These are phyloP conservation scores for Larimichthys polyactis DNA, from an alignment of 2,113 vertebrate species.

Conservation along the genomic window DNA sequence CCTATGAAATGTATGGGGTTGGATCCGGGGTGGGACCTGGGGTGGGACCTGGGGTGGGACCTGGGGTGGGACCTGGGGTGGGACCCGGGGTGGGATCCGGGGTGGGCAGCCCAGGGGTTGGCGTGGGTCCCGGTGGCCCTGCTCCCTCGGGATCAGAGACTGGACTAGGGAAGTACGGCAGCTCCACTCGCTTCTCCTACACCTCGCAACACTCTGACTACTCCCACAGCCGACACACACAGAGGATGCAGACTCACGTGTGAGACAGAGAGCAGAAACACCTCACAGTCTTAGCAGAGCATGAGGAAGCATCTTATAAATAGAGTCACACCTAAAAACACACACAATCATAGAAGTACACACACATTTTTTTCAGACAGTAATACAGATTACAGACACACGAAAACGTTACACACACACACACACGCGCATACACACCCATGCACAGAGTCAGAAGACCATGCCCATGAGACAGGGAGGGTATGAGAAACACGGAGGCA, in stretches of 20 bases:
- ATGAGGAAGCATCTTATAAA: conserved; percentile 71
- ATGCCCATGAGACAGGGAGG: conserved; percentile 67
- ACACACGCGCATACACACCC: conserved; percentile 29
- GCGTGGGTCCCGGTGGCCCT: conserved; percentile 71
- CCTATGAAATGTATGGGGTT: conserved; percentile 86
- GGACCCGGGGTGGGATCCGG: not conserved
- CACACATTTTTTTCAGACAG: conserved; percentile 64
- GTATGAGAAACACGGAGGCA: conserved; percentile 42
- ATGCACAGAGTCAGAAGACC: conserved; percentile 65
- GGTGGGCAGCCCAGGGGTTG: conserved; percentile 47
- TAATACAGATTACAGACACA: conserved; percentile 28
- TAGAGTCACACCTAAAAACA: conserved; percentile 66
- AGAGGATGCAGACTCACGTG: conserved; percentile 98
- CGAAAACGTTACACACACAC: conserved; percentile 40
- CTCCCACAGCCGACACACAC: conserved; percentile 93
- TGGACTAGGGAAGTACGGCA: conserved; percentile 90
- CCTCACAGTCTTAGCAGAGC: conserved; percentile 62
- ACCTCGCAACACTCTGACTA: conserved; percentile 97
- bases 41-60: conserved; percentile 6
- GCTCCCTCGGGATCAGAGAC: conserved; percentile 78
- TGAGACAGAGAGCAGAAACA: conserved; percentile 75
- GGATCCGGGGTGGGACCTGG: conserved; percentile 69
- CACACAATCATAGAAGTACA: conserved; percentile 61
- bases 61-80: conserved; percentile 2
- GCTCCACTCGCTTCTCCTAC: conserved; percentile 93